phyloP scores from a whole-genome alignment of 2,797 vertebrate species.

The Limosa lapponica region DNA sequence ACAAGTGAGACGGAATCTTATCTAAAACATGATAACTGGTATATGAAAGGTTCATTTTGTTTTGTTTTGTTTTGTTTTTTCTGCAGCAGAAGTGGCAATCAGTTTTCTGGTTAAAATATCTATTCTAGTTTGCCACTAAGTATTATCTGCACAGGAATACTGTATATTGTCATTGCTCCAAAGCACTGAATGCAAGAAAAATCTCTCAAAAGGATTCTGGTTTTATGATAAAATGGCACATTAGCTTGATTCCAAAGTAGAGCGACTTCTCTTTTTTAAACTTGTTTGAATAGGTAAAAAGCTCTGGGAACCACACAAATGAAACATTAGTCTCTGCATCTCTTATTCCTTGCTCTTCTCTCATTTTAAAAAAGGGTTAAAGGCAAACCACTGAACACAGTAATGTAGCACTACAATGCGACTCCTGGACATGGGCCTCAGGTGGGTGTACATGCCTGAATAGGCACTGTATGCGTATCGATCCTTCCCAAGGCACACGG shows the following conservation, averaged over 20 bases:
- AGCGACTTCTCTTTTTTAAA: not conserved
- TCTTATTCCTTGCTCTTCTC: not conserved
- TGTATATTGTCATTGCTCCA: not conserved
- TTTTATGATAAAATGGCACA: conserved; percentile 4
- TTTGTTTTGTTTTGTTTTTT: not conserved
- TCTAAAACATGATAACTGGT: not conserved
- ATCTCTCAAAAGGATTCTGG: not conserved
- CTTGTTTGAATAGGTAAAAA: not conserved
- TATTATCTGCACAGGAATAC: not conserved
- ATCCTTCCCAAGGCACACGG: not conserved
- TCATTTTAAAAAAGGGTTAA: conserved; percentile 17
- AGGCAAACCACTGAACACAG: not conserved
- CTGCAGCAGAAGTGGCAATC: not conserved
- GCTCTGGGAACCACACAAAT: not conserved
- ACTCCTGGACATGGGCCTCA: not conserved
- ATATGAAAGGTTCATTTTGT: not conserved
- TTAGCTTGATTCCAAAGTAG: not conserved
- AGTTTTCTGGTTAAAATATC: not conserved
- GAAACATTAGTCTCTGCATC: not conserved
- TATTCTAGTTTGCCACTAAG: not conserved
- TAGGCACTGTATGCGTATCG: not conserved
- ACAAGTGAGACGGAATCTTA: not conserved
- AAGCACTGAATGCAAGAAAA: not conserved
- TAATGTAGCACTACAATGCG: not conserved
- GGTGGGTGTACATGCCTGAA: not conserved